Base-by-base conservation (phyloP, 2,888 invertebrate genomes). In the Coronaproctus castanopsis region DNA sequence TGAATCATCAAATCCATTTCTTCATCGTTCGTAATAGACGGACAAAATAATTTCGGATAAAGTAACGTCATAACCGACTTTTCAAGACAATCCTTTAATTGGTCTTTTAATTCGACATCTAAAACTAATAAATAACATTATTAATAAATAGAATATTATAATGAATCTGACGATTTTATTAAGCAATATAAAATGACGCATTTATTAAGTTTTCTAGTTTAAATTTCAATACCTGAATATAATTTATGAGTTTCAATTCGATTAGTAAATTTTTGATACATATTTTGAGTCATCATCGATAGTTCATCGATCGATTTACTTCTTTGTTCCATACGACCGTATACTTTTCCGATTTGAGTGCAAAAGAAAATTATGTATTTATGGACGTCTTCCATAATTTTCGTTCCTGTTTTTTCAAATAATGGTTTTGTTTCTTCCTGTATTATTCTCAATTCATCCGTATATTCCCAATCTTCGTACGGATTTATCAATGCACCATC, bases 1-100 rank as follows among this genome's bases (percentile, higher is more conserved):
- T 97, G 96, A 69, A 97, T 83, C 52, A 81, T 81, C 50, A 96
- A 79, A 77, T 98, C 98, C 67, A 85, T 84, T 65, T 96, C 92
- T 74, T 95, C 95, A 69, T 97, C 96, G 51, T 83, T 82, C 1
- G 91, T 90, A 50, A 85, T 84, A 56, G 79, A 79, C 0, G 93
- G 90, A 64, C 92, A 92, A 72, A 97, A 97, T 52, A 97, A 74
- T 54, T 77, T 75, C 65, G 85, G 83, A 70, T 97, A 96, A 62
- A 95, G 77, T 68, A 85, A 81, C 0, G 87, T 85, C 82, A 93
- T 93, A 56, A 93, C 80, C 70, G 90, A 91, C 68, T 87, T 88
- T 74, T 99, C 98, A 54, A 89, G 85, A 70, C 88, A 90, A 74
- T 95, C 92, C 69, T 95, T 78, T 62, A 96, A 77, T 66, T 81